Evolutionary conservation across 2,797 vertebrate genomes (phyloP).

Genomic region (Petrocephalus schoutedeni): DNA sequence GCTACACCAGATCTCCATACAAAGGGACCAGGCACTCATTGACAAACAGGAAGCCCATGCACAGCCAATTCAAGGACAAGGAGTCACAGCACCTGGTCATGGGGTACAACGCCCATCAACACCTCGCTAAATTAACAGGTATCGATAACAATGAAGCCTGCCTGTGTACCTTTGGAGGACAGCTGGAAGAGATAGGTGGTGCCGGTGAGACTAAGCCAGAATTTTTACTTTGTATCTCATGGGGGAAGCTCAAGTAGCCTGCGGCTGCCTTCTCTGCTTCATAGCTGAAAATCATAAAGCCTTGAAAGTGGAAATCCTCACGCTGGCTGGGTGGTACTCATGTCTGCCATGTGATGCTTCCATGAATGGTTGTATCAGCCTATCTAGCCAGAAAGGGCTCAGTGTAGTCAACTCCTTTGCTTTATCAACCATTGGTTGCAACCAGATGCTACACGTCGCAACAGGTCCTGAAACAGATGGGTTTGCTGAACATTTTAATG

Average conservation of each 20-base stretch:
- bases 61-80: background rate
- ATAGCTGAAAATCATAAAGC: background rate
- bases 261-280: background rate
- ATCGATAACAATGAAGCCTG: background rate
- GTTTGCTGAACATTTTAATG: constrained; percentile 1
- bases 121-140: background rate
- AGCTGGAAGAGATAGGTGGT: background rate
- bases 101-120: background rate
- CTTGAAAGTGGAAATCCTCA: background rate
- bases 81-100: background rate
- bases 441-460: background rate
- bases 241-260: background rate
- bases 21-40: background rate
- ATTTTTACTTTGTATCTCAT: background rate
- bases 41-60: background rate
- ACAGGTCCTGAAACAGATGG: constrained; percentile 4
- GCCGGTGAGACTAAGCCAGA: background rate
- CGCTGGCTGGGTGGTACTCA: background rate
- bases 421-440: background rate
- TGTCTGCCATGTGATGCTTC: background rate
- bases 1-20: background rate
- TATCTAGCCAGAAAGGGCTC: background rate
- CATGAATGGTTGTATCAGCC: background rate
- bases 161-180: background rate
- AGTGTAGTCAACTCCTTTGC: background rate